Evolutionary conservation across 1,140 invertebrate genomes (phyloP), one percentile per base, ranked within the genome.

Genomic region (Temnothorax nylanderi): DNA sequence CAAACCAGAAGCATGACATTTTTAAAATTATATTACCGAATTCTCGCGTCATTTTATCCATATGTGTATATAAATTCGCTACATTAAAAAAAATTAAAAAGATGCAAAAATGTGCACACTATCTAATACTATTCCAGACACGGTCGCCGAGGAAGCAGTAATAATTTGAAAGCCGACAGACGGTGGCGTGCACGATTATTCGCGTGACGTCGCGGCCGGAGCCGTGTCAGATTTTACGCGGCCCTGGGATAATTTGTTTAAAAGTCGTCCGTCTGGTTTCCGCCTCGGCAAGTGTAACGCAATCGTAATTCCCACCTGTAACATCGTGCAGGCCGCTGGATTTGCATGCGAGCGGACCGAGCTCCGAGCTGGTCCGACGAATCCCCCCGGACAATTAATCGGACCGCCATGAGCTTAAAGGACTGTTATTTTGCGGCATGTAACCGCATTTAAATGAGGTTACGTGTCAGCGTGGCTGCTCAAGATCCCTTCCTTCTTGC

Each of bases 231-330:
- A 85, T 86, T 88, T 88, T 69, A 81, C 77, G 51, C 21, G 41
- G n/a, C 10, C 26, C 49, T 58, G 16, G 65, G n/a, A 60, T 58
- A 84, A 44, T 74, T 87, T 64, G 49, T 84, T 78, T 74, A 72
- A 90, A 89, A 89, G 51, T 37, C 51, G 21, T 37, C n/a, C 44
- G 65, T 54, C 72, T 74, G 72, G 41, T 89, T 89, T 90, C 88
- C 85, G 56, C 62, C 67, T 60, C 56, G 56, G 44, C 78, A 71
- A 87, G 62, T 74, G 71, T 69, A 72, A 71, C 72, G 72, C 77
- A 71, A 89, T 90, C 88, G 89, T 89, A 89, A 90, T 90, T 89
- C 76, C 88, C 89, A 87, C 88, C 88, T 89, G 78, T 62, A 54
- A 71, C 75, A 67, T 64, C n/a, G n/a, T 26, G n/a, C 44, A 26